Conservation (phyloP, 2,113 vertebrate genomes). For the Actinemys pallida region DNA sequence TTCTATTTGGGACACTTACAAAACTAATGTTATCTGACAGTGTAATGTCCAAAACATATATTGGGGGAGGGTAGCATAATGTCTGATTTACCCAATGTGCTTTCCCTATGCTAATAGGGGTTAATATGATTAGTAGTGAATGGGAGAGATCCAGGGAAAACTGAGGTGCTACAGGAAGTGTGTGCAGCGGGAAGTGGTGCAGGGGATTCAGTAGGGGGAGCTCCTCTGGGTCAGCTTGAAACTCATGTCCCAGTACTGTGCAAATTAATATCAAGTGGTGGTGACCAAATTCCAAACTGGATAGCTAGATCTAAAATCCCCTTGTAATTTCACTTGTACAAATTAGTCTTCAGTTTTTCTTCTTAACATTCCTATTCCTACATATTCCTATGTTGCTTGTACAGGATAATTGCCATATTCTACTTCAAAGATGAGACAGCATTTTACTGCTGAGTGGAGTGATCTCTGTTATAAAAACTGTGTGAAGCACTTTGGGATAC, state of each 20-base stretch:
- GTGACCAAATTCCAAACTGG: not conserved
- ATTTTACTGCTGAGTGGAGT: not conserved
- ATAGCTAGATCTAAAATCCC: not conserved
- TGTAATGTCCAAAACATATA: not conserved
- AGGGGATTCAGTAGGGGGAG: not conserved
- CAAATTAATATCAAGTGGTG: not conserved
- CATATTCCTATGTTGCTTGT: not conserved
- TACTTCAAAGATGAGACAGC: not conserved
- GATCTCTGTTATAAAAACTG: not conserved
- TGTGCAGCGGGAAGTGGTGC: not conserved
- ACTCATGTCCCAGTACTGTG: not conserved
- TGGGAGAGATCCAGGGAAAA: not conserved
- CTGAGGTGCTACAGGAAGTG: accelerated
- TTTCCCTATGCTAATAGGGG: not conserved
- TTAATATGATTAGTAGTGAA: not conserved
- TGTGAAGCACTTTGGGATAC: not conserved
- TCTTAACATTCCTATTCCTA: not conserved
- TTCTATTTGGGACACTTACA: not conserved
- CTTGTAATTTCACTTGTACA: not conserved
- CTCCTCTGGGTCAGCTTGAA: not conserved
- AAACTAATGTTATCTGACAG: not conserved
- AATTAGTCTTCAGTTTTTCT: not conserved
- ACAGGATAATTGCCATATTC: not conserved
- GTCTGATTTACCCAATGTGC: slow-evolving; percentile 23
- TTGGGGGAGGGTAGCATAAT: not conserved